phyloP scores from a whole-genome alignment of 1,140 invertebrate genomes.

The Aphis craccivora region DNA sequence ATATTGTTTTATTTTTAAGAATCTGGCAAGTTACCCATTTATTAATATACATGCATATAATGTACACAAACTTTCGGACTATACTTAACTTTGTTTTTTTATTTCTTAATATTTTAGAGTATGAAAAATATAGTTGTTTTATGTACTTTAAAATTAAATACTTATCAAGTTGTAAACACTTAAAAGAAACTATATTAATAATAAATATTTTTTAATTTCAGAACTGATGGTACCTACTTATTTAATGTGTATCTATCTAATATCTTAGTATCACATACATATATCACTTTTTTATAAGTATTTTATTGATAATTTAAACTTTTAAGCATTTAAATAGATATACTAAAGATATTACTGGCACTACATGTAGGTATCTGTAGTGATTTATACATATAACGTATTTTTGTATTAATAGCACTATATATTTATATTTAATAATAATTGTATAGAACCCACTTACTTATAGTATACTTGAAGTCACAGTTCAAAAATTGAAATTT shows the following conservation, averaged over 20 bases:
- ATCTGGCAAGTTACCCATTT: conserved; percentile 28
- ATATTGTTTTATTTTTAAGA: conserved; percentile 39
- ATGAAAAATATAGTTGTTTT: neutral
- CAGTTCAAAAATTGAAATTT: neutral
- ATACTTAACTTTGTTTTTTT: neutral
- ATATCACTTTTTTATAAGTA: neutral
- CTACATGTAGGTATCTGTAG: neutral
- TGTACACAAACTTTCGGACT: neutral
- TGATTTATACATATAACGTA: neutral
- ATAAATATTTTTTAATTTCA: neutral
- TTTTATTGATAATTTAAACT: neutral
- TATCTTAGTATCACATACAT: too few species aligned
- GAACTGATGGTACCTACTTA: neutral
- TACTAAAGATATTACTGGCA: too few species aligned
- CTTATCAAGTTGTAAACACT: neutral
- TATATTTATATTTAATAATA: neutral
- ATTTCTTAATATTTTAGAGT: neutral
- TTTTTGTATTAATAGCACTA: neutral
- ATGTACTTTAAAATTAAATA: neutral
- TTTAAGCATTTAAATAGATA: neutral
- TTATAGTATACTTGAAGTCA: neutral
- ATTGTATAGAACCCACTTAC: neutral
- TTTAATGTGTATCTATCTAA: neutral
- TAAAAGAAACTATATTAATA: neutral
- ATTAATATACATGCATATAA: neutral